Conservation (phyloP, 1,140 invertebrate genomes). For the Leucophenga varia region DNA sequence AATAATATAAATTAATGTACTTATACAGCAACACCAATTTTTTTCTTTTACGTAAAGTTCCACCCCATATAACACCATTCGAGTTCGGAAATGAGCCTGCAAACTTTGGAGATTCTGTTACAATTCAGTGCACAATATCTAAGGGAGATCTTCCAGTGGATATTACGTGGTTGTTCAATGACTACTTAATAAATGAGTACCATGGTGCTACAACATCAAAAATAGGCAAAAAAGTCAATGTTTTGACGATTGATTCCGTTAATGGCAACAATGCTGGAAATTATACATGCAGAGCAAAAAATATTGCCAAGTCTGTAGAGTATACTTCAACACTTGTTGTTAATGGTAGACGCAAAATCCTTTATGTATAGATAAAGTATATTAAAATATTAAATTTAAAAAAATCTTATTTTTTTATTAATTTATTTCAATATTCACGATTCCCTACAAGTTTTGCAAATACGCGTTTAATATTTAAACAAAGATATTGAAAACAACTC, state of each 20-base stretch:
- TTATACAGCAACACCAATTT: not conserved
- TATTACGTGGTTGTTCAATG: conserved; percentile 69
- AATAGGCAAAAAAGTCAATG: conserved; percentile 75
- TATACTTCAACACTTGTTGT: conserved; percentile 71
- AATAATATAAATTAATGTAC: not conserved
- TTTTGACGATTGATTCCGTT: conserved; percentile 74
- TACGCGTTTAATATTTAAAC: no score
- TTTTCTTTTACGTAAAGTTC: conserved; percentile 48
- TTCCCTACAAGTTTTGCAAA: no score
- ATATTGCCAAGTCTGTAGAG: conserved; percentile 68
- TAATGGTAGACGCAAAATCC: conserved; percentile 66
- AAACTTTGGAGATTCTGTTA: conserved; percentile 70
- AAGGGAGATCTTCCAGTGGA: conserved; percentile 71
- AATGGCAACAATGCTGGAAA: conserved; percentile 73
- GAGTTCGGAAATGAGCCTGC: conserved; percentile 68
- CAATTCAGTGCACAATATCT: conserved; percentile 68
- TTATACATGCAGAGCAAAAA: conserved; percentile 77
- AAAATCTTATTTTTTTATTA: no score
- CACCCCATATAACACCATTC: conserved; percentile 69
- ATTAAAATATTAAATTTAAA: no score
- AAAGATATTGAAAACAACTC: no score
- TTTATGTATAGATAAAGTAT: not conserved
- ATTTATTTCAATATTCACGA: no score
- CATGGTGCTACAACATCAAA: conserved; percentile 70
- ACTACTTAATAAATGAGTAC: conserved; percentile 63